Conservation (phyloP, 2,113 vertebrate genomes). For the Paraplagusia blochii region DNA sequence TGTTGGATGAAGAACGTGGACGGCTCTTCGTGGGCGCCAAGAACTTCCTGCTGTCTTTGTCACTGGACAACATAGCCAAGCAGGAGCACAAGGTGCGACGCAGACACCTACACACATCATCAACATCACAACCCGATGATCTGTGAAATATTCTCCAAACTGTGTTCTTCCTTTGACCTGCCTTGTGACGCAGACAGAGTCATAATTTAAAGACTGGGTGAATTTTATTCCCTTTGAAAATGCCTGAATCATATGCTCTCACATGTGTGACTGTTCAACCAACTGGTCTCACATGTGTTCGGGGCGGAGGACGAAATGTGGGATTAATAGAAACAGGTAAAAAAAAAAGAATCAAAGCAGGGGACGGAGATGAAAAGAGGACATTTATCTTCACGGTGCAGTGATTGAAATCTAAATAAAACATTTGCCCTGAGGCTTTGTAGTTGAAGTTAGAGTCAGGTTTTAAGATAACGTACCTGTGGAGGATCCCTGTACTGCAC, state of each 20-base stretch:
- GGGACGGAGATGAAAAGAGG: slow-evolving; percentile 16
- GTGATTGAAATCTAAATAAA: slow-evolving; percentile 4
- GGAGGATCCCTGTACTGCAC: no score
- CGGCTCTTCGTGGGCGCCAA: slow-evolving; percentile 90
- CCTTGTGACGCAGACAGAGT: not conserved
- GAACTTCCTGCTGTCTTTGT: slow-evolving; percentile 90
- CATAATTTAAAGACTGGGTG: slow-evolving; percentile 8
- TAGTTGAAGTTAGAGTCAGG: not conserved
- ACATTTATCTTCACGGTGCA: not conserved
- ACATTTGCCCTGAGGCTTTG: not conserved
- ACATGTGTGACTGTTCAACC: slow-evolving; percentile 30
- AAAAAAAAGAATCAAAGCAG: slow-evolving; percentile 18
- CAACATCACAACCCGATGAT: not conserved
- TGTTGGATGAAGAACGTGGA: slow-evolving; percentile 91
- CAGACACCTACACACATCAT: no score
- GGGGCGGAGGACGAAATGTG: slow-evolving; percentile 17
- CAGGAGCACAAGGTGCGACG: slow-evolving; percentile 84
- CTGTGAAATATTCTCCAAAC: not conserved
- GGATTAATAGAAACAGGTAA: slow-evolving; percentile 19
- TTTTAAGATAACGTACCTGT: not conserved
- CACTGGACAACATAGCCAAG: slow-evolving; percentile 91
- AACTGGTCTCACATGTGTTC: slow-evolving; percentile 1
- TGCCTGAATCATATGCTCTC: not conserved
- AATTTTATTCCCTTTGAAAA: slow-evolving; percentile 5
- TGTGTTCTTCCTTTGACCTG: slow-evolving; percentile 8